Base-by-base conservation (phyloP, 2,888 invertebrate genomes). In the Thecophora atra region DNA sequence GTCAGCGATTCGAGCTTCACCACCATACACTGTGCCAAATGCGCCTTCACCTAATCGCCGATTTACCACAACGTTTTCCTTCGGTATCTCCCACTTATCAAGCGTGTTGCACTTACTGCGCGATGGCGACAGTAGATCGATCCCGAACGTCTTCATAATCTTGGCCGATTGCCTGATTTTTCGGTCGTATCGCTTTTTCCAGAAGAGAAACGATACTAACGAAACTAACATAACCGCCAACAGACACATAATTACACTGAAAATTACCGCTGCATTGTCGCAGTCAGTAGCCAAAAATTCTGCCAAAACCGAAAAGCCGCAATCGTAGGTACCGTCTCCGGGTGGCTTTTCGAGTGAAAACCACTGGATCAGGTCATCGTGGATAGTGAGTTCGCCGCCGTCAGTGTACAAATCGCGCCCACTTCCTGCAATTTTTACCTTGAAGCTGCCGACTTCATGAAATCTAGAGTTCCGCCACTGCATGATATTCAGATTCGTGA, bases 11-110 rank as follows among this genome's bases (percentile, higher is more conserved):
- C 91, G 89, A 2, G 95, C 93, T 86, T 97, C 96, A 0, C 97
- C 97, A 47, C 85, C 85, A 85, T 95, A 97, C 1, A 97, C 97
- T 0, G 93, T 95, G 8, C 97, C 97, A 84, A 97, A 97, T 0
- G 96, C 96, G 19, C 97, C 97, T 84, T 95, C 94, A 11, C 94
- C 97, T 26, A 96, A 87, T 83, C 92, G 93, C 24, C 95, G 89
- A 87, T 95, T 96, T 76, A 96, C 92, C 24, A 96, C 95, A 37
- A 97, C 93, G 70, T 91, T 89, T 79, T 95, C 93, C 70, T 95
- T 89, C 0, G 94, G 90, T 64, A 97, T 89, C 85, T 97, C 97
- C 95, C 96, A 97, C 80, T 94, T 93, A 84, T 96, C 95, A 51
- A 95, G 87, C 17, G 90, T 89, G 79, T 88, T 84, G 78, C 88